Evolutionary conservation across 2,888 invertebrate genomes (phyloP).

Genomic region (Leptinotarsa haldemani): DNA sequence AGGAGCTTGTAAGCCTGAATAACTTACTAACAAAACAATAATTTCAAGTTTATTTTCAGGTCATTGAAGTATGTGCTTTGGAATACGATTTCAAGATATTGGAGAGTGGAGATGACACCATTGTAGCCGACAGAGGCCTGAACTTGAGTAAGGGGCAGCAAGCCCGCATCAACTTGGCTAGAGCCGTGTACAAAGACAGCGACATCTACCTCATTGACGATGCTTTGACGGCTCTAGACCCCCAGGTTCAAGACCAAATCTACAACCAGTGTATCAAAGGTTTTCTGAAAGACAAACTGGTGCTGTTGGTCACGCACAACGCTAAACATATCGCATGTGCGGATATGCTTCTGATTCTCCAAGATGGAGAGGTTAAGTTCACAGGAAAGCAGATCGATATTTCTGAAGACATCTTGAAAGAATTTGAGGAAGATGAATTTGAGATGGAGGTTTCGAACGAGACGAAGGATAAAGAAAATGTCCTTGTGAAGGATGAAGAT

Average conservation of each 20-base stretch:
- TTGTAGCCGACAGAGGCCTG: conserved; percentile 84
- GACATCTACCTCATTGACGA: conserved; percentile 85
- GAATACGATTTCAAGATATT: conserved; percentile 69
- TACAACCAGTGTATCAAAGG: conserved; percentile 72
- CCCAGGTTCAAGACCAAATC: conserved; percentile 77
- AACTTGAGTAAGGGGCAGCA: conserved; percentile 87
- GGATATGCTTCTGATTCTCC: conserved; percentile 65
- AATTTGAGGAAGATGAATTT: conserved; percentile 31
- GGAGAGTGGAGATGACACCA: conserved; percentile 78
- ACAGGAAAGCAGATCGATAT: conserved; percentile 46
- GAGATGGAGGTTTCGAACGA: neutral
- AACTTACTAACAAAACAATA: too few species aligned
- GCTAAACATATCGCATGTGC: conserved; percentile 51
- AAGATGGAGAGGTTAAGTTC: conserved; percentile 51
- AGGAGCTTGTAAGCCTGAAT: too few species aligned
- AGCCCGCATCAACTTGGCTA: conserved; percentile 81
- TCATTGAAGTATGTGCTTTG: conserved; percentile 73
- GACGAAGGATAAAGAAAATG: neutral
- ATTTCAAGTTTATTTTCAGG: conserved; percentile 30
- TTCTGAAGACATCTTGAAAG: conserved; percentile 41
- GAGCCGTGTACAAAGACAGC: conserved; percentile 80
- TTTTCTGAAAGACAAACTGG: conserved; percentile 53
- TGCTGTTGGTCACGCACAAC: conserved; percentile 67
- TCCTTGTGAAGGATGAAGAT: conserved; percentile 67
- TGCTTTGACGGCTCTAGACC: conserved; percentile 83